Evolutionary conservation across 2,797 vertebrate genomes (phyloP), one percentile per base, ranked within the genome.

Genomic region (Champsocephalus esox): DNA sequence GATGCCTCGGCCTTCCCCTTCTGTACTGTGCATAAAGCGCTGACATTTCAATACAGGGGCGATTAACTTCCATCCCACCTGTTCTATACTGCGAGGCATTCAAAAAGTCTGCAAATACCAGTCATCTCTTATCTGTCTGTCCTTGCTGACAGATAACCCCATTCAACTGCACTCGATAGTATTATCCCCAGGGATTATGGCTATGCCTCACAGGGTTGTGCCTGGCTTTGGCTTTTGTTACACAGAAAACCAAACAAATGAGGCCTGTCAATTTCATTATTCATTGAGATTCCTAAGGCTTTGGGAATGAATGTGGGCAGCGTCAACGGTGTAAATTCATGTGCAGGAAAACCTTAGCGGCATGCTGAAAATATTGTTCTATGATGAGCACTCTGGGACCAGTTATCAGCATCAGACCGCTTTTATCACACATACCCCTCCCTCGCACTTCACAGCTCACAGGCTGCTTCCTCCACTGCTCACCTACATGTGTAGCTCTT

Each of bases 231-330:
- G 80, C 75, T 86, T 83, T 78, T 90, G 76, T 87, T 79, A 66
- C 63, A 72, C 51, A 61, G 73, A 83, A 80, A 81, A 70, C 74
- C 66, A 77, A 86, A 92, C 82, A 89, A 91, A 91, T 77, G 82
- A 89, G 50, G 57, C 64, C 75, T 89, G 87, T 91, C 89, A 83
- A 58, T 82, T 86, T 83, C 72, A 74, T 84, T 91, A 79, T 88
- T 86, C 73, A 79, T 73, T 28, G 24, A 57, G 62, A 80, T 73
- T 73, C 68, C 72, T 43, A 55, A 7, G n/a, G 74, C 70, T 81
- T 66, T 61, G 49, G 59, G 59, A 59, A 70, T 58, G 61, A 69
- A 67, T 52, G 34, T 45, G 61, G 72, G 68, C 41, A 50, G 51
- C 17, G 13, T 14, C 51, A 57, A 44, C 21, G 7, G 34, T 69